Conservation (phyloP, 2,113 vertebrate genomes). For the Platichthys flesus region DNA sequence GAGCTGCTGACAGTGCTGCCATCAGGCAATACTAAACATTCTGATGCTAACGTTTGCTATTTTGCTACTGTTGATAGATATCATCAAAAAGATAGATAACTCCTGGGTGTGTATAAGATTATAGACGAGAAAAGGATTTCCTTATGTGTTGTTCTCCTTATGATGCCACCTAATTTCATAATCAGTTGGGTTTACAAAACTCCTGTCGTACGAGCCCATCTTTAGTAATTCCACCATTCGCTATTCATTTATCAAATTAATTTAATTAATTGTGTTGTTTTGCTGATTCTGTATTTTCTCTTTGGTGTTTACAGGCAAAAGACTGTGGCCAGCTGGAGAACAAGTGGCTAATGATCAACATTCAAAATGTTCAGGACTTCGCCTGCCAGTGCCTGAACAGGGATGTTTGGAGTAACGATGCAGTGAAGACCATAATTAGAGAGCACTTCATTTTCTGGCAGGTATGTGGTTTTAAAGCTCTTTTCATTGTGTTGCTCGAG, state of each 20-base stretch:
- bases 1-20: too few relatives aligned
- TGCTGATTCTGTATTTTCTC: not conserved
- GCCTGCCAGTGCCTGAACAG: slow-evolving; percentile 98
- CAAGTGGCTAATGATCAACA: slow-evolving; percentile 99
- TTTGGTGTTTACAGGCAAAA: slow-evolving; percentile 86
- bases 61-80: too few relatives aligned
- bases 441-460: slow-evolving; percentile 99
- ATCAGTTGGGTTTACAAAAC: too few relatives aligned
- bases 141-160: too few relatives aligned
- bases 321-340: slow-evolving; percentile 97
- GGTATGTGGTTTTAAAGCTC: slow-evolving; percentile 75
- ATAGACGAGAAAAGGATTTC: too few relatives aligned
- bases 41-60: too few relatives aligned
- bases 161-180: too few relatives aligned
- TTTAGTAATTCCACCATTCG: not conserved
- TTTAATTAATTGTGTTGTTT: not conserved
- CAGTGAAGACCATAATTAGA: slow-evolving; percentile 95
- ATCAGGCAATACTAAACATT: too few relatives aligned
- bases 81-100: too few relatives aligned
- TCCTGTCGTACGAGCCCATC: too few relatives aligned
- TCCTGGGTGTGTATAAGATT: too few relatives aligned
- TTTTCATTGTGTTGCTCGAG: not conserved
- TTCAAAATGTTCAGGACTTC: slow-evolving; percentile 98
- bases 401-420: slow-evolving; percentile 98
- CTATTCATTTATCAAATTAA: not conserved